These are phyloP conservation scores for Steinernema scapterisci DNA, from an alignment of 2,888 invertebrate species.

Conservation along the genomic window DNA sequence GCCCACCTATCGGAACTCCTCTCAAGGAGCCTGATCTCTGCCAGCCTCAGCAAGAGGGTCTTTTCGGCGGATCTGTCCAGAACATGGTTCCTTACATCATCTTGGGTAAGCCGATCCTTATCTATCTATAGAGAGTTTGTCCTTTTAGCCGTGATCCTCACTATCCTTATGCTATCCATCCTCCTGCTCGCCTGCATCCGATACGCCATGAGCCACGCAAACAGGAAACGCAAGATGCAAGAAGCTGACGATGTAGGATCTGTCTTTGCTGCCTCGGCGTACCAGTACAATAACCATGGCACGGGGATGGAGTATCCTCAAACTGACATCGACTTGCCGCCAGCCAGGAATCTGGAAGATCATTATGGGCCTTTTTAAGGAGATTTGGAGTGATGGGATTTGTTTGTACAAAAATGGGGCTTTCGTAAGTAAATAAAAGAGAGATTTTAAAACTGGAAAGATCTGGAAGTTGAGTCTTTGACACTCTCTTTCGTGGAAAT, in stretches of 20 bases:
- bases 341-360: constrained; percentile 14
- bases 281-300: constrained; percentile 18
- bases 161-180: constrained; percentile 63
- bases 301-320: neutral
- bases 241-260: constrained; percentile 62
- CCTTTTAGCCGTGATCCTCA: constrained; percentile 64
- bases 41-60: constrained; percentile 55
- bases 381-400: neutral
- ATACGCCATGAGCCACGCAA: constrained; percentile 65
- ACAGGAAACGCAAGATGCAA: constrained; percentile 65
- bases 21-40: constrained; percentile 62
- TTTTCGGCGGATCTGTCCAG: constrained; percentile 57
- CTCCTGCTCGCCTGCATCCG: constrained; percentile 65
- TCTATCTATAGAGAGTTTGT: too few relatives aligned
- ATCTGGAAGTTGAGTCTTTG: too few relatives aligned
- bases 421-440: constrained; percentile 11
- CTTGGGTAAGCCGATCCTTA: constrained; percentile 49
- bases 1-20: constrained; percentile 64
- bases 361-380: constrained; percentile 23
- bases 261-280: constrained; percentile 10
- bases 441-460: too few relatives aligned
- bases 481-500: too few relatives aligned
- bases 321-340: constrained; percentile 5
- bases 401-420: constrained; percentile 15
- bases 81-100: constrained; percentile 67